phyloP scores from a whole-genome alignment of 2,797 vertebrate genomes.

The Siniperca undulata region DNA sequence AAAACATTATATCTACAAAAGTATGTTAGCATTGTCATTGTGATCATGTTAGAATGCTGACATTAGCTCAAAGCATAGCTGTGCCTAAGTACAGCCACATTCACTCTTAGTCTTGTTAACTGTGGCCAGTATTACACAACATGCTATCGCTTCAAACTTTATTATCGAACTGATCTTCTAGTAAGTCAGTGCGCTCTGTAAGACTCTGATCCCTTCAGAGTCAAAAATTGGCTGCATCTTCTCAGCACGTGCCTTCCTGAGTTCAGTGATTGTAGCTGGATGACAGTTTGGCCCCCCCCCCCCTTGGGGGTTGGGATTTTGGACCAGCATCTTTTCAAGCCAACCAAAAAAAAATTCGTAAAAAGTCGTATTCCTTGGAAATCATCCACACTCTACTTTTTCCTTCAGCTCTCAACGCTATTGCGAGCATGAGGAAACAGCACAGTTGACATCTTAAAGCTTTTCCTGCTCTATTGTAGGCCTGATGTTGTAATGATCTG shows the following conservation, averaged over 20 bases:
- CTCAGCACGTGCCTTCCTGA: neutral
- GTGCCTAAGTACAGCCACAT: no score
- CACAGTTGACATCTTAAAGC: neutral
- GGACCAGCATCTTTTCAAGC: constrained; percentile 24
- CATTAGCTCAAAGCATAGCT: no score
- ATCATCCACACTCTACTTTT: neutral
- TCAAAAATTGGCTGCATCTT: neutral
- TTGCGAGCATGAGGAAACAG: neutral
- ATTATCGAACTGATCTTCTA: no score
- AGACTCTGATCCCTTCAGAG: neutral
- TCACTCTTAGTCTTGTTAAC: no score
- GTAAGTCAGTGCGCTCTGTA: no score
- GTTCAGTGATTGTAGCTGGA: neutral
- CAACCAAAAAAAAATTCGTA: no score
- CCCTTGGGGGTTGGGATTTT: neutral
- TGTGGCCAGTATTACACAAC: neutral
- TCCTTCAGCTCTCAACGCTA: neutral
- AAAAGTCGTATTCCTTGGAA: constrained; percentile 44
- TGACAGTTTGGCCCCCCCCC: neutral
- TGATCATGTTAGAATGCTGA: neutral
- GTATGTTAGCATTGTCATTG: neutral
- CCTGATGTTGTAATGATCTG: neutral
- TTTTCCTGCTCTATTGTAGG: neutral
- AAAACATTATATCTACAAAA: no score
- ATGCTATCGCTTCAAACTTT: no score